These are phyloP conservation scores for Argyra leucocephala DNA, from an alignment of 2,888 invertebrate genomes.

Conservation along the genomic window DNA sequence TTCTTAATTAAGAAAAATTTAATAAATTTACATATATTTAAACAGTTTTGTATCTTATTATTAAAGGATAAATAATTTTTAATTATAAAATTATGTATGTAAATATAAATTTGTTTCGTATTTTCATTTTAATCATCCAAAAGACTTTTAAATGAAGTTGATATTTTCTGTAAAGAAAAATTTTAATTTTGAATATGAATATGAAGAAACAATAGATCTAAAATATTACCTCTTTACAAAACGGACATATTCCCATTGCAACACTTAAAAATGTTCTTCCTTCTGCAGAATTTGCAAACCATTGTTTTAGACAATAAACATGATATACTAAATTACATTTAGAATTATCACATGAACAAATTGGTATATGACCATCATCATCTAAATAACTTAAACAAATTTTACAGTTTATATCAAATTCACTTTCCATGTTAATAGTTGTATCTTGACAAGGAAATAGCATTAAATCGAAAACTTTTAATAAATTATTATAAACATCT, in stretches of 20 bases:
- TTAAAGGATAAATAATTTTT: background rate
- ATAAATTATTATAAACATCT: constrained; percentile 39
- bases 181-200: background rate
- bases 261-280: constrained; percentile 38
- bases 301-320: constrained; percentile 36
- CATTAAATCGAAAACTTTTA: constrained; percentile 40
- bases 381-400: constrained; percentile 38
- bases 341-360: constrained; percentile 39
- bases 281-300: constrained; percentile 37
- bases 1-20: constrained; percentile 15
- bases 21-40: constrained; percentile 11
- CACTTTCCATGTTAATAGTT: constrained; percentile 16
- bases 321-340: constrained; percentile 38
- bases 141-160: constrained; percentile 38
- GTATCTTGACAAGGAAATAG: constrained; percentile 38
- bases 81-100: background rate
- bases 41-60: constrained; percentile 1
- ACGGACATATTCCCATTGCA: constrained; percentile 38
- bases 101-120: background rate
- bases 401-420: constrained; percentile 31
- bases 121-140: constrained; percentile 27
- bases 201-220: background rate
- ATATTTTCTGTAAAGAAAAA: constrained; percentile 35
- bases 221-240: constrained; percentile 37
- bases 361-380: constrained; percentile 37